These are phyloP conservation scores for Nasonia vitripennis DNA, from an alignment of 1,140 invertebrate genomes.

Conservation along the genomic window DNA sequence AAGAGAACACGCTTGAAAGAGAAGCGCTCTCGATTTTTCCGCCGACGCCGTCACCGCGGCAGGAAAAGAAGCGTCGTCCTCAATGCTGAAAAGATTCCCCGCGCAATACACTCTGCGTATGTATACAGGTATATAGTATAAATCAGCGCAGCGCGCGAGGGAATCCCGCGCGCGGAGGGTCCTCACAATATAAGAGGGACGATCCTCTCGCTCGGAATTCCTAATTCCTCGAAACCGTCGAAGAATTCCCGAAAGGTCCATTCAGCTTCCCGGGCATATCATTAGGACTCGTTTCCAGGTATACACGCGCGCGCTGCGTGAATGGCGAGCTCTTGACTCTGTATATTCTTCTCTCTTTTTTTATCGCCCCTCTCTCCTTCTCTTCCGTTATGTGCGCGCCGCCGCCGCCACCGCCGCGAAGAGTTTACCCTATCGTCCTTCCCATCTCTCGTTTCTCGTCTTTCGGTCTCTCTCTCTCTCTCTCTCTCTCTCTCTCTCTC, in stretches of 20 bases:
- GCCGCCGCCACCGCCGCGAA: background rate
- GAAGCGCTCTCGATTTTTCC: background rate
- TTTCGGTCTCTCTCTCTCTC: constrained; percentile 33
- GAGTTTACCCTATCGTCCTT: constrained; percentile 55
- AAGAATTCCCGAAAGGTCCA: constrained; percentile 75
- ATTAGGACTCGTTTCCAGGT: constrained; percentile 73
- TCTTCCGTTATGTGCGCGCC: constrained; percentile 43
- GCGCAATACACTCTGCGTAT: background rate
- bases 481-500: background rate
- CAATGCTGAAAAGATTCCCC: background rate
- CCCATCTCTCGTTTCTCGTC: constrained; percentile 39
- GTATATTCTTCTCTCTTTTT: constrained; percentile 8
- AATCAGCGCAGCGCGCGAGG: background rate
- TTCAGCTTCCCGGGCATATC: constrained; percentile 72
- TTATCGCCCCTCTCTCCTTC: constrained; percentile 37
- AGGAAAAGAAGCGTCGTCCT: background rate
- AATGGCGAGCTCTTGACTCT: constrained; percentile 61
- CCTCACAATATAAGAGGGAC: background rate
- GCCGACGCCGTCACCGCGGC: background rate
- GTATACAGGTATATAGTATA: background rate
- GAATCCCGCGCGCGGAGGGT: background rate
- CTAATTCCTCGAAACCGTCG: constrained; percentile 75
- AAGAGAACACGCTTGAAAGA: background rate
- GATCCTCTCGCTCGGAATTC: constrained; percentile 69
- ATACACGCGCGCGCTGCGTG: constrained; percentile 63